A percentile compares a stretch with the other conserved stretches of the same genome.
phyloP scores from a whole-genome alignment of 2,113 vertebrate species.

The Dasyprocta punctata region DNA sequence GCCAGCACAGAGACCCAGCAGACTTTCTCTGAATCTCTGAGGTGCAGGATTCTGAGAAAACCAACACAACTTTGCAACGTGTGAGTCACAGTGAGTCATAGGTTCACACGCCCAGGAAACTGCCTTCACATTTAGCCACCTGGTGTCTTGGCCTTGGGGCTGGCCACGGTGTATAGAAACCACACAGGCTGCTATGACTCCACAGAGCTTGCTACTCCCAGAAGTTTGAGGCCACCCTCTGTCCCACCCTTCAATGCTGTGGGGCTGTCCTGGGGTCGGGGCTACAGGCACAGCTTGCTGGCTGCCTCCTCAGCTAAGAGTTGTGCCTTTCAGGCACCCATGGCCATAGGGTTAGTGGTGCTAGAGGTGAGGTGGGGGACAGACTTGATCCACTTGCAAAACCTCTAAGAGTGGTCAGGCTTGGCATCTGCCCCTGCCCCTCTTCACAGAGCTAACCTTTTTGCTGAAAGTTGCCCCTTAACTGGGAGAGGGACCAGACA shows the following conservation, averaged over 20 bases:
- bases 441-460: background rate
- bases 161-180: fast-evolving
- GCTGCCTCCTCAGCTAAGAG: background rate
- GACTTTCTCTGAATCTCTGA: slow-evolving; percentile 68
- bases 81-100: fast-evolving
- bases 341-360: background rate
- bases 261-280: background rate
- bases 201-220: background rate
- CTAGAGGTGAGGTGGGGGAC: background rate
- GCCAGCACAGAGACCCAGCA: fast-evolving
- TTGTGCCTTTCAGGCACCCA: background rate
- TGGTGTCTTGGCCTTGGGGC: background rate
- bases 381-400: background rate
- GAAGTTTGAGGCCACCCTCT: background rate
- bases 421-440: background rate
- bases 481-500: background rate
- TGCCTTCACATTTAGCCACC: background rate
- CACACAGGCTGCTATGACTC: fast-evolving
- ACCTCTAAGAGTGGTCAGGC: background rate
- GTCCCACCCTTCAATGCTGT: background rate
- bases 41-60: slow-evolving; percentile 59
- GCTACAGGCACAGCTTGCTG: background rate
- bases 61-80: background rate
- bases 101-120: too few species aligned
- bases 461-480: background rate